These are phyloP conservation scores for Himantopus leucocephalus DNA, from an alignment of 2,113 vertebrate species.

Conservation along the genomic window DNA sequence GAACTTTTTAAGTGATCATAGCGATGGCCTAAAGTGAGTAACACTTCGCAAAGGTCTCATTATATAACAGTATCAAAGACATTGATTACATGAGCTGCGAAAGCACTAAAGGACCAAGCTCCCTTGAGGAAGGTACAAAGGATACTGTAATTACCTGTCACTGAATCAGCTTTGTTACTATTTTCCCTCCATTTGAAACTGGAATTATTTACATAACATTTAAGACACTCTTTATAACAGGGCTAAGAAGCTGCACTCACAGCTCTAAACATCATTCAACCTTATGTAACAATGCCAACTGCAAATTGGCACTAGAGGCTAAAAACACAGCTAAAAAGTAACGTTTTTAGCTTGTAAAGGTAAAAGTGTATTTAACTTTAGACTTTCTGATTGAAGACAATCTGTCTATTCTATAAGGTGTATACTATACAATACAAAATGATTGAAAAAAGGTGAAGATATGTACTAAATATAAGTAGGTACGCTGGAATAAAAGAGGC, in stretches of 20 bases:
- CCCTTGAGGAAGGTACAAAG: not conserved
- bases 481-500: not conserved
- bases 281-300: not conserved
- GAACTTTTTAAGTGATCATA: not conserved
- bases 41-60: not conserved
- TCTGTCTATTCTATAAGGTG: not conserved
- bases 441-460: not conserved
- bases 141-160: not conserved
- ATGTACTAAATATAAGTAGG: not conserved
- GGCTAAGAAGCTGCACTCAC: not conserved
- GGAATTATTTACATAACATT: not conserved
- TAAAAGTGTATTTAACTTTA: not conserved
- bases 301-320: not conserved
- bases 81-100: not conserved
- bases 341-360: not conserved
- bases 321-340: not conserved
- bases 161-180: not conserved
- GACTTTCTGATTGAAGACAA: not conserved
- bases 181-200: not conserved
- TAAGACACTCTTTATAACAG: not conserved
- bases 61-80: not conserved
- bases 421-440: not conserved
- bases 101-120: not conserved
- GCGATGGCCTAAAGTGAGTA: not conserved
- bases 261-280: not conserved